Conservation (phyloP, 2,888 invertebrate genomes). For the Eupeodes latifasciatus region DNA sequence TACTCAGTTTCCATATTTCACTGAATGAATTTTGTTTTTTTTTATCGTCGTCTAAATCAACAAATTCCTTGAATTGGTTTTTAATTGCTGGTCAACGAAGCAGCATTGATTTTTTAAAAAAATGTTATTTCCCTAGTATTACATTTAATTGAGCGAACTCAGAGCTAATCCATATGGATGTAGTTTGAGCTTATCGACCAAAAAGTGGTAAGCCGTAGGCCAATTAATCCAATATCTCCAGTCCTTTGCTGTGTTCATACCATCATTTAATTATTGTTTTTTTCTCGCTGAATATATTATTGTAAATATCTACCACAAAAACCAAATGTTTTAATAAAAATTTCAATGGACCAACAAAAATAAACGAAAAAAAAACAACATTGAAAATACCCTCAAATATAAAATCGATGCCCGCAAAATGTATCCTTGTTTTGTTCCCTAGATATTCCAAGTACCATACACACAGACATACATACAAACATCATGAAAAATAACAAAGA, state of each 20-base stretch:
- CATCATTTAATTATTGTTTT: background rate
- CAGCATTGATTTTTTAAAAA: conserved; percentile 10
- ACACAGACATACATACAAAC: background rate
- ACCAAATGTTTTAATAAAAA: conserved; percentile 16
- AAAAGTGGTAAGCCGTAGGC: conserved; percentile 15
- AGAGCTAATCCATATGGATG: background rate
- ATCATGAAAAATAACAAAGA: background rate
- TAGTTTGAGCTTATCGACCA: background rate
- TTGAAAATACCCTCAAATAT: background rate
- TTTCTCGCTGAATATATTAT: background rate
- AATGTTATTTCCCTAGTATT: background rate
- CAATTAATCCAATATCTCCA: conserved; percentile 9
- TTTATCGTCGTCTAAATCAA: background rate
- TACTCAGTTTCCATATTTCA: too few species aligned
- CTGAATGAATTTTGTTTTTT: background rate
- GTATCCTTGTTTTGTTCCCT: background rate
- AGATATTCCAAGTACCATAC: background rate
- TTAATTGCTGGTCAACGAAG: conserved; percentile 6
- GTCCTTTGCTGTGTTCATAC: background rate
- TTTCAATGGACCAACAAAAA: background rate
- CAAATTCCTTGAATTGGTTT: background rate
- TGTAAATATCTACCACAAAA: conserved; percentile 1
- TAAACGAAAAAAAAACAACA: background rate
- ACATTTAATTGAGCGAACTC: conserved; percentile 26
- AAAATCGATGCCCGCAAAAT: conserved; percentile 12